Evolutionary conservation across 2,888 invertebrate species (phyloP).

Genomic region (Brachypalpus laphriformis): DNA sequence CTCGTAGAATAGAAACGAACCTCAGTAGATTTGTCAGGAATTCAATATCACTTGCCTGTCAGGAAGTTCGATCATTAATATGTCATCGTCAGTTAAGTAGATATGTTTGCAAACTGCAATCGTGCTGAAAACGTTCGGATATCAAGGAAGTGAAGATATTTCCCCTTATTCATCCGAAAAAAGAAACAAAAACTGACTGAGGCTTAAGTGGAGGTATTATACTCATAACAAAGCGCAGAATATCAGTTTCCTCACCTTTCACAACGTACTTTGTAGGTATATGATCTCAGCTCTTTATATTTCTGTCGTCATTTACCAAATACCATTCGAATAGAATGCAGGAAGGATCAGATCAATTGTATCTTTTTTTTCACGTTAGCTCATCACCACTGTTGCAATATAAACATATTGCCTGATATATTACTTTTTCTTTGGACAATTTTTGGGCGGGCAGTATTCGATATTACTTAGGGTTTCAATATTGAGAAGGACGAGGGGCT

Average conservation of each 20-base stretch:
- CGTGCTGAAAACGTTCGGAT: not conserved
- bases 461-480: slow-evolving; percentile 42
- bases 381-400: slow-evolving; percentile 50
- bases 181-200: not conserved
- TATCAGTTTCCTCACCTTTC: slow-evolving; percentile 48
- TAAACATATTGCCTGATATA: slow-evolving; percentile 56
- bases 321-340: slow-evolving; percentile 33
- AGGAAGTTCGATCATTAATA: not conserved
- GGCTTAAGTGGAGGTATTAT: slow-evolving; percentile 14
- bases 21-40: too few relatives aligned
- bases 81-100: not conserved
- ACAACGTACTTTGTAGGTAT: not conserved
- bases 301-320: slow-evolving; percentile 34
- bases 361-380: slow-evolving; percentile 34
- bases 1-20: too few relatives aligned
- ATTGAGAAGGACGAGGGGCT: slow-evolving; percentile 49
- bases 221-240: slow-evolving; percentile 4
- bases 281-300: slow-evolving; percentile 35
- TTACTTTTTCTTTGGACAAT: slow-evolving; percentile 39
- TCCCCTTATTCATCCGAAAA: slow-evolving; percentile 3
- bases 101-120: not conserved
- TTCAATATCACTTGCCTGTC: not conserved
- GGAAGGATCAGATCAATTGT: slow-evolving; percentile 59
- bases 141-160: not conserved
- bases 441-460: slow-evolving; percentile 57